Conservation (phyloP, 1,140 invertebrate genomes). For the Mesaphorura yosii region DNA sequence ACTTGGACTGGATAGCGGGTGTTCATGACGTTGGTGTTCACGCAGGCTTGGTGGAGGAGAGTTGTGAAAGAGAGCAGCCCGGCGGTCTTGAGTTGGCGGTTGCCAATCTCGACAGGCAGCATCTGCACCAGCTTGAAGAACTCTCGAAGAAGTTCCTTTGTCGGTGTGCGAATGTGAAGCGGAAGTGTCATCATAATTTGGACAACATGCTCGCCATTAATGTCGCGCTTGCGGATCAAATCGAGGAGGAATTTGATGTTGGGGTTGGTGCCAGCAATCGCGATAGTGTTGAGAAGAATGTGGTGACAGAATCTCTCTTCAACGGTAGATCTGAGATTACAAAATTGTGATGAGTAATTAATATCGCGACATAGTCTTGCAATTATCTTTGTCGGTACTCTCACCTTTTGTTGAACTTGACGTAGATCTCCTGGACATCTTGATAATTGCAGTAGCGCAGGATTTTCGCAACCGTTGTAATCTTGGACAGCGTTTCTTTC, state of each 20-base stretch:
- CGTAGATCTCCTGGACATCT: constrained; percentile 15
- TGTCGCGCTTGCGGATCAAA: constrained; percentile 21
- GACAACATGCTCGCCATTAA: constrained; percentile 25
- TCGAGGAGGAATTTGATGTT: constrained; percentile 21
- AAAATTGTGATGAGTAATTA: too few relatives aligned
- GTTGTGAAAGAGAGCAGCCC: constrained; percentile 24
- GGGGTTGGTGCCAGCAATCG: constrained; percentile 31
- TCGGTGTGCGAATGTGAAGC: constrained; percentile 28
- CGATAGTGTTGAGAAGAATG: constrained; percentile 20
- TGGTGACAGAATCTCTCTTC: constrained; percentile 7
- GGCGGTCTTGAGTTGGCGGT: constrained; percentile 18
- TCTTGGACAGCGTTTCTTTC: constrained; percentile 18
- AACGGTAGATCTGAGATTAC: not conserved
- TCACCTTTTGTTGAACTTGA: not conserved
- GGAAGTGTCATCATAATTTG: constrained; percentile 26
- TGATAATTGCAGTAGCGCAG: constrained; percentile 20
- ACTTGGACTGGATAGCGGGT: constrained; percentile 28
- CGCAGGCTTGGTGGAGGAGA: constrained; percentile 30
- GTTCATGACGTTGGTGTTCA: constrained; percentile 24
- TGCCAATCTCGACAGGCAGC: constrained; percentile 15
- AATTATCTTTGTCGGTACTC: too few relatives aligned
- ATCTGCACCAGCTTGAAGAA: constrained; percentile 19
- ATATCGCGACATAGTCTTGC: too few relatives aligned
- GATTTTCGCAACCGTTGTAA: constrained; percentile 24
- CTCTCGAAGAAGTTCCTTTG: constrained; percentile 21